A percentile compares a stretch with the other conserved stretches of the same genome.
These are phyloP conservation scores for Pterostichus niger DNA, from an alignment of 2,888 invertebrate species.

Conservation along the genomic window DNA sequence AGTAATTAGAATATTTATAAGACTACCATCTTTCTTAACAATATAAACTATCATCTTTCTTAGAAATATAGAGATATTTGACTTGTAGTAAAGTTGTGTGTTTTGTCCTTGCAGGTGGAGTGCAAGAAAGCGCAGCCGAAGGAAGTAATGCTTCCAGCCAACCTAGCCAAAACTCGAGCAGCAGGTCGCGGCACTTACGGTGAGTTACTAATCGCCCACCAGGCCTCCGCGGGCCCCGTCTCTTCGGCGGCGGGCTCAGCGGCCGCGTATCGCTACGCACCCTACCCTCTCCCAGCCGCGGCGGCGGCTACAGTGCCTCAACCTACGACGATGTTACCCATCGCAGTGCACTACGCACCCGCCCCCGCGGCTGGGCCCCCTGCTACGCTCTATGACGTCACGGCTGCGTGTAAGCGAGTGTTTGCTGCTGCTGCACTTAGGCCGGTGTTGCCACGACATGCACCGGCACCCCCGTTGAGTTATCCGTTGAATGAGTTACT, in stretches of 20 bases:
- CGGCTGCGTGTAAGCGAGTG: slow-evolving; percentile 78
- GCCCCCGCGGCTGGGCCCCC: slow-evolving; percentile 72
- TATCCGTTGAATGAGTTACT: slow-evolving; percentile 87
- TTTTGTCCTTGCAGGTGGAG: slow-evolving; percentile 89
- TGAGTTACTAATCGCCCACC: slow-evolving; percentile 95
- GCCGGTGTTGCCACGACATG: slow-evolving; percentile 76
- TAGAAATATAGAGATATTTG: too few species aligned
- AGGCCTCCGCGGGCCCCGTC: slow-evolving; percentile 77
- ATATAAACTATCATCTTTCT: too few species aligned
- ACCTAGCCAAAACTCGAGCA: slow-evolving; percentile 96
- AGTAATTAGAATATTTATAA: too few species aligned
- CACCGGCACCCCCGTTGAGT: slow-evolving; percentile 80
- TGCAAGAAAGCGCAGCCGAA: slow-evolving; percentile 99
- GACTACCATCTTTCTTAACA: too few species aligned
- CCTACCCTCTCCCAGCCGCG: slow-evolving; percentile 81
- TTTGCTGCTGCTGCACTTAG: slow-evolving; percentile 79
- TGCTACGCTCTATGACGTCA: slow-evolving; percentile 77
- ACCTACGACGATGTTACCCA: slow-evolving; percentile 73
- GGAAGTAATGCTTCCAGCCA: slow-evolving; percentile 99
- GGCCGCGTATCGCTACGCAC: slow-evolving; percentile 80
- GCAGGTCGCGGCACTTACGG: slow-evolving; percentile 97
- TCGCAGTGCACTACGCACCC: slow-evolving; percentile 71
- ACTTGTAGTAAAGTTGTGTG: too few species aligned
- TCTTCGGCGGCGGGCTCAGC: slow-evolving; percentile 74
- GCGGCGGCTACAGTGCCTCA: slow-evolving; percentile 72